These are phyloP conservation scores for Zygaena filipendulae DNA, from an alignment of 2,888 invertebrate species.

Conservation along the genomic window DNA sequence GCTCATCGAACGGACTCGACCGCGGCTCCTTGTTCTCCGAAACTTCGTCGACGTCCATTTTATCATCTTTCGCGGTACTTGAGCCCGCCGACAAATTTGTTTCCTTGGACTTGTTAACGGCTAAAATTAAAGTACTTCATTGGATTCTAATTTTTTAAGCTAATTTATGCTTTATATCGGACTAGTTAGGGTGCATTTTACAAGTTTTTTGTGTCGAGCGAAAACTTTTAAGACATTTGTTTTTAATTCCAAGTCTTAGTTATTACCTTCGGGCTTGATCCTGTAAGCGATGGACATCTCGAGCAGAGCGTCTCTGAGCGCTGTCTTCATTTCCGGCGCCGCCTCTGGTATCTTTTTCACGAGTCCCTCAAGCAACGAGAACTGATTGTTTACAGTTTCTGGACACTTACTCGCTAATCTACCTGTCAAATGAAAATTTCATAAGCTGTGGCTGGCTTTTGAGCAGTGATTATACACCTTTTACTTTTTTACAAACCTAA, in stretches of 20 bases:
- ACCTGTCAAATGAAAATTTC: constrained; percentile 28
- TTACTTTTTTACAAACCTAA: no score
- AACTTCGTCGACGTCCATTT: constrained; percentile 41
- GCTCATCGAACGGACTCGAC: constrained; percentile 36
- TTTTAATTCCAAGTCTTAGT: no score
- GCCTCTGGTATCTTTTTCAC: constrained; percentile 61
- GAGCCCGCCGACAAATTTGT: constrained; percentile 19
- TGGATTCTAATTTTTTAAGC: constrained; percentile 26
- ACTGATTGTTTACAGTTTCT: constrained; percentile 42
- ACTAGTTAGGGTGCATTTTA: no score
- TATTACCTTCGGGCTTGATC: constrained; percentile 39
- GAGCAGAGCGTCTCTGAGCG: constrained; percentile 75
- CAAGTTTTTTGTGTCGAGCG: no score
- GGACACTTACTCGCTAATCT: constrained; percentile 53
- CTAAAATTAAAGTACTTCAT: no score
- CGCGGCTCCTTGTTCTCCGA: constrained; percentile 24
- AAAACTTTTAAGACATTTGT: no score
- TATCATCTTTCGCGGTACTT: constrained; percentile 28
- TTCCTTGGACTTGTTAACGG: no score
- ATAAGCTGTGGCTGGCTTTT: no score
- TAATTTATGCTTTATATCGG: no score
- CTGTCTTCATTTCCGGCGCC: constrained; percentile 67
- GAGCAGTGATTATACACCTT: neutral
- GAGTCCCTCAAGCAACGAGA: constrained; percentile 49
- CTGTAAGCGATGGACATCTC: constrained; percentile 76